A percentile compares a stretch with the other conserved stretches of the same genome.
Conservation (phyloP, 2,888 invertebrate genomes). For the Tenthredo mesomela region DNA sequence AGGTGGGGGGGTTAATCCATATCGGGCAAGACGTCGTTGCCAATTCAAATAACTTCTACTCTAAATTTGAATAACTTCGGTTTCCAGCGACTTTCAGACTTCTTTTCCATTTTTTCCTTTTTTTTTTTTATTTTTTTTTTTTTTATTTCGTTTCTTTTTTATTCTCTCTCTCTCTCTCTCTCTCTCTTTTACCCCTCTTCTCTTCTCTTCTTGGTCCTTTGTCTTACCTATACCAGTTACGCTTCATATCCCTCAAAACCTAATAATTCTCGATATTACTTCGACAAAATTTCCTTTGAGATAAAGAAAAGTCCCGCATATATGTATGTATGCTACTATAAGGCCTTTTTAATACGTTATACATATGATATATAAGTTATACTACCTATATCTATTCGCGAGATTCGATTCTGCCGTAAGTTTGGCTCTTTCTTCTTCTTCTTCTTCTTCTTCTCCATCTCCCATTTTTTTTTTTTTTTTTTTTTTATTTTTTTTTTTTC, state of each 20-base stretch:
- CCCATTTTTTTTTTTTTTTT: background rate
- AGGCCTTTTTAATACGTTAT: background rate
- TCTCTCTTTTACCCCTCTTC: no score
- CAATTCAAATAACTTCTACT: conserved; percentile 38
- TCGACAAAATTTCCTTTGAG: background rate
- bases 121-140: background rate
- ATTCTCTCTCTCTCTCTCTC: background rate
- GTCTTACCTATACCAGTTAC: conserved; percentile 23
- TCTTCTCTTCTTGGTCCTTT: background rate
- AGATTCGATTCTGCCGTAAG: background rate
- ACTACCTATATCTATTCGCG: no score
- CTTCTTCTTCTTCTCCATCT: no score
- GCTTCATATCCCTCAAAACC: conserved; percentile 18
- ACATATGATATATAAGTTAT: no score
- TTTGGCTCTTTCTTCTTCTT: background rate
- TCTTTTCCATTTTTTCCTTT: background rate
- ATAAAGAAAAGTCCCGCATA: background rate
- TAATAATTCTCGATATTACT: conserved; percentile 32
- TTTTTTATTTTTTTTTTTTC: background rate
- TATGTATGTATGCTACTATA: no score
- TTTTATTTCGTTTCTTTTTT: background rate
- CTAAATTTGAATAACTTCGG: conserved; percentile 24
- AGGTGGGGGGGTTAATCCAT: background rate
- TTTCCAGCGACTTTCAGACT: background rate
- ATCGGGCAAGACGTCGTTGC: conserved; percentile 28